Evolutionary conservation across 2,113 vertebrate species (phyloP), one percentile per base, ranked within the genome.

Genomic region (Phocoena sinus): DNA sequence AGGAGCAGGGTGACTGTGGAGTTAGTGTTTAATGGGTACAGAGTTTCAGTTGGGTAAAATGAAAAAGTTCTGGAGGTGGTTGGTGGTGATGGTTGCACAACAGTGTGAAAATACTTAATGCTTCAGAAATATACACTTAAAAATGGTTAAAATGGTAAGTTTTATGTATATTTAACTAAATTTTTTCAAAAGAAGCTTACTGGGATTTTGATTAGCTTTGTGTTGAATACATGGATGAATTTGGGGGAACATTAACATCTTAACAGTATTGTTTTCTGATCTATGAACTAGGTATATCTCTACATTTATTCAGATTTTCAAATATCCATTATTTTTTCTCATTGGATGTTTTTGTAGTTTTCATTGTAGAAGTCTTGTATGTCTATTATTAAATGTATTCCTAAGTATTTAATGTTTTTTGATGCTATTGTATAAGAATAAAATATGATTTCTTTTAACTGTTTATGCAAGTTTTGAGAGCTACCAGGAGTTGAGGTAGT

Each of bases 371-470:
- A 74, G 20, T 77, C 62, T 89, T 93, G 2, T 17, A 17, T 73
- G 25, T 79, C 63, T 96, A 60, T 93, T 79, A 79, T 79, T 93
- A 71, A 87, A 79, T 89, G 13, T 41, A 70, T 77, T 96, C 60
- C 25, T 65, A 73, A 73, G 6, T 85, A 84, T 76, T 92, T 85
- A 83, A 77, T 41, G 4, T 80, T 89, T 83, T 83, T 68, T 58
- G 11, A 74, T 89, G 70, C 41, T 62, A 41, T 70, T n/a, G 33
- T 70, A 44, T 68, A 81, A 21, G 47, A 63, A 65, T 89, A 53
- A 87, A 89, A 73, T 82, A 53, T 5, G 44, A 6, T 84, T 95
- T 26, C 83, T 65, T 26, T 26, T 38, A 62, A 36, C 18, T 80
- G 41, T 71, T 80, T 73, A 96, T 63, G 6, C 41, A 92, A 53